Base-by-base conservation (phyloP, 2,113 vertebrate species). In the Tylochromis polylepis region DNA sequence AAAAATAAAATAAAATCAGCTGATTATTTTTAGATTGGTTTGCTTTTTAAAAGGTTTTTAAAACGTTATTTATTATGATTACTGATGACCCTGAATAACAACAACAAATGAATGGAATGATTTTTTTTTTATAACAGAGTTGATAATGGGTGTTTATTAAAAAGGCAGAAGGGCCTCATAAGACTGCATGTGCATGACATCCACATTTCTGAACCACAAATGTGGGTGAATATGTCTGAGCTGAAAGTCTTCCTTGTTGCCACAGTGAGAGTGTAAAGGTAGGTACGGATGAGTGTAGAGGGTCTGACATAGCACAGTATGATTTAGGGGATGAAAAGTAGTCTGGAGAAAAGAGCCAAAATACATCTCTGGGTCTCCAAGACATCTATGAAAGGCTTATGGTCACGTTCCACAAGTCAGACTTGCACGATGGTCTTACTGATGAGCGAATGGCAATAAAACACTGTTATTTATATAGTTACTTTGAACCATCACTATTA, bases 191-290 rank as follows among this genome's bases (percentile, higher is more conserved):
- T 57, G 51, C n/a, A 51, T 31, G 49, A 46, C 11, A 24, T 59
- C 57, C 41, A 49, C 56, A 31, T 81, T 60, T 60, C 41, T n/a
- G 79, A 60, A 60, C 38, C 46, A 77, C 18, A n/a, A 77, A 49
- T 83, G 82, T 27, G 38, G 31, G 46, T 85, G 62, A 59, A 65
- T 24, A 10, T 84, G 67, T 78, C 49, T 80, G 95, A 98, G 96
- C 96, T 97, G 96, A 96, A 97, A 97, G 96, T 94, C 94, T 94
- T 96, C 95, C 95, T 93, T 87, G 93, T 93, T 91, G 92, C 80
- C 84, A 93, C 83, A 87, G 89, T 87, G 91, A 60, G 56, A 93
- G 78, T 93, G 91, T 93, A 91, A 88, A 88, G 72, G 90, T 82
- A 83, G 51, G 29, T 60, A 27, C 34, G 24, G 43, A 81, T 83